phyloP scores from a whole-genome alignment of 37 sponge, comb jelly and placozoan species.

The Haliclona indistincta region DNA sequence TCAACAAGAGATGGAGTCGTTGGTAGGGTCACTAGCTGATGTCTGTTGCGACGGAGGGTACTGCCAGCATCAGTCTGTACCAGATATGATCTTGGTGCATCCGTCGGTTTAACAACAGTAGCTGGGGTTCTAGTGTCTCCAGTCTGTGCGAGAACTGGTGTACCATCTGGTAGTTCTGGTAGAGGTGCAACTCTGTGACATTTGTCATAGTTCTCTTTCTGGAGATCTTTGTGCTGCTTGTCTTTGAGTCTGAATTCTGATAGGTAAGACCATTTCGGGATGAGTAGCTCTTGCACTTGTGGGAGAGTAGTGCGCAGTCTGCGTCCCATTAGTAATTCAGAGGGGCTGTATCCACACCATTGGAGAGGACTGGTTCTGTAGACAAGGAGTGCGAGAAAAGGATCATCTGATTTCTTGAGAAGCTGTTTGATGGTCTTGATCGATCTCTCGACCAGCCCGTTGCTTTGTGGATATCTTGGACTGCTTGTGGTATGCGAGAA shows the following conservation, averaged over 20 bases:
- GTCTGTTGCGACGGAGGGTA: constrained; percentile 19
- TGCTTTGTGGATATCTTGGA: constrained; percentile 57
- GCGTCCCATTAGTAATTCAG: constrained; percentile 53
- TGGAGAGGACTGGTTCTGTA: too few relatives aligned
- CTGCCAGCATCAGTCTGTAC: constrained; percentile 35
- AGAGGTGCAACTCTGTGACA: constrained; percentile 19
- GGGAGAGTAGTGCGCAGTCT: constrained; percentile 33
- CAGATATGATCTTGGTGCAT: constrained; percentile 27
- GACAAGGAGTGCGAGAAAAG: constrained; percentile 26
- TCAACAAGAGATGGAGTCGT: too few relatives aligned
- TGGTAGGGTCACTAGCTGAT: too few relatives aligned
- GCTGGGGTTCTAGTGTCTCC: not conserved
- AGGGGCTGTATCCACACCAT: too few relatives aligned
- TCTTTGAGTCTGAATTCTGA: constrained; percentile 7
- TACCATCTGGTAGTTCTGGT: constrained; percentile 6
- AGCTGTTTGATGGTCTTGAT: constrained; percentile 45
- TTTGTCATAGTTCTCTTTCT: constrained; percentile 37
- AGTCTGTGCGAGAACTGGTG: constrained; percentile 30
- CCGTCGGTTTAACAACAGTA: not conserved
- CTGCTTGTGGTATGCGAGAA: constrained; percentile 53
- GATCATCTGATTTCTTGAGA: constrained; percentile 20
- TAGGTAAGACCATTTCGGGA: constrained; percentile 57
- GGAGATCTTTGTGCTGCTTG: constrained; percentile 13
- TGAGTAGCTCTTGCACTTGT: constrained; percentile 16
- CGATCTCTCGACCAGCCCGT: constrained; percentile 46